Percentiles rank a stretch among this genome's conserved stretches.
phyloP scores from a whole-genome alignment of 2,113 vertebrate species.

The Actenoides hombroni region DNA sequence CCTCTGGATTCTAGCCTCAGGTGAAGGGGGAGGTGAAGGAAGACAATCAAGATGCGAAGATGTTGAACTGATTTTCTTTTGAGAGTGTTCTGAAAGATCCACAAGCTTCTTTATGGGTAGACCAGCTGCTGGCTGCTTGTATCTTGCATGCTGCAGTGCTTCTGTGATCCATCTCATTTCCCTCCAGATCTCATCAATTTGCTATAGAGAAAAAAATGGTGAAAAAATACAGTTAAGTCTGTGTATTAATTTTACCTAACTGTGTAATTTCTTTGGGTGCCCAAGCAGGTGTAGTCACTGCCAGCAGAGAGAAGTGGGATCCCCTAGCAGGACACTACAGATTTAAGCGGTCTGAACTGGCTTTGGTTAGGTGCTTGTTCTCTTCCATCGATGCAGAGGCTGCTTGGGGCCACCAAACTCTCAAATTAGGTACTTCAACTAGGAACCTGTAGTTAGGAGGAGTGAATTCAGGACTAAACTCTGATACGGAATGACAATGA shows the following conservation, averaged over 20 bases:
- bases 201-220: slow-evolving; percentile 70
- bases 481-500: neutral
- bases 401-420: neutral
- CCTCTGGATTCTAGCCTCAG: slow-evolving; percentile 79
- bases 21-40: slow-evolving; percentile 90
- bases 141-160: slow-evolving; percentile 91
- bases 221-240: neutral
- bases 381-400: neutral
- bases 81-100: slow-evolving; percentile 71
- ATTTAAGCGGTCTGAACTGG: neutral
- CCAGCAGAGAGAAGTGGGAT: neutral
- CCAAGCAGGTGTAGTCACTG: neutral
- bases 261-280: neutral
- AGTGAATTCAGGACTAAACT: neutral
- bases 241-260: neutral
- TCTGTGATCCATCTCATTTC: slow-evolving; percentile 95
- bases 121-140: slow-evolving; percentile 87
- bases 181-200: slow-evolving; percentile 92
- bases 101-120: slow-evolving; percentile 83
- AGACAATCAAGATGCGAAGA: slow-evolving; percentile 90
- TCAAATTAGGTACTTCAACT: neutral
- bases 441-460: neutral
- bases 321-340: neutral
- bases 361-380: neutral
- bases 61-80: slow-evolving; percentile 89